Evolutionary conservation across 2,113 vertebrate genomes (phyloP), one percentile per base, ranked within the genome.

Genomic region (Nycticryphes semicollaris): DNA sequence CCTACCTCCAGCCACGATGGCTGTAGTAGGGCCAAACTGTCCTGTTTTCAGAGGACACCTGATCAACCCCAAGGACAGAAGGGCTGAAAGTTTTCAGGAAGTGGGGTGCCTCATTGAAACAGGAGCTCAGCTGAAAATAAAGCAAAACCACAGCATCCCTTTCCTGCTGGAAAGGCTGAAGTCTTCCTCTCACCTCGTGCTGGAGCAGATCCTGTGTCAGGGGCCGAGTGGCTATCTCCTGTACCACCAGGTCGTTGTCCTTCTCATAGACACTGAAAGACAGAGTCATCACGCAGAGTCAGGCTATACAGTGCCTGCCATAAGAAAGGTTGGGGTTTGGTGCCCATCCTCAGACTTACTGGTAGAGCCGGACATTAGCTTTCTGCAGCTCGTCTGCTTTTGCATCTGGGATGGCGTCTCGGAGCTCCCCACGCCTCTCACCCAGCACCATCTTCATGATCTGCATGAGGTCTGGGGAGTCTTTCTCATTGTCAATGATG

Each of bases 131-230:
- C 56, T 78, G 80, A 67, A 72, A 81, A 56, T 20, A 83, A 39
- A 84, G 39, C 2, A 23, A 23, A 68, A 25, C 51, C 37, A 53
- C 33, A 60, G 28, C 47, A 45, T 18, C 37, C 19, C 43, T 20
- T 62, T 25, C 27, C 45, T 0, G 0, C 51, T 39, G 8, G 30
- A 30, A 76, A 37, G 62, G 22, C 53, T 39, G 41, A 14, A 8
- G 62, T 37, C 15, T 53, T 68, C 54, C 25, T 39, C 96, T 98
- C 95, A 99, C 99, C 69, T 98, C 96, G 3, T 99, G 98, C 53
- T 90, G 94, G n/a, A 99, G 98, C 83, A 99, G 98, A 87, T 99
- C 98, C 94, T 99, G 99, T 0, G 98, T 99, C 6, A 99, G 97
- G 48, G 99, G 99, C 87, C 98, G 98, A 2, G 98, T 98, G 67